Conservation (phyloP, 2,888 invertebrate genomes). For the Ypsolopha scabrella region DNA sequence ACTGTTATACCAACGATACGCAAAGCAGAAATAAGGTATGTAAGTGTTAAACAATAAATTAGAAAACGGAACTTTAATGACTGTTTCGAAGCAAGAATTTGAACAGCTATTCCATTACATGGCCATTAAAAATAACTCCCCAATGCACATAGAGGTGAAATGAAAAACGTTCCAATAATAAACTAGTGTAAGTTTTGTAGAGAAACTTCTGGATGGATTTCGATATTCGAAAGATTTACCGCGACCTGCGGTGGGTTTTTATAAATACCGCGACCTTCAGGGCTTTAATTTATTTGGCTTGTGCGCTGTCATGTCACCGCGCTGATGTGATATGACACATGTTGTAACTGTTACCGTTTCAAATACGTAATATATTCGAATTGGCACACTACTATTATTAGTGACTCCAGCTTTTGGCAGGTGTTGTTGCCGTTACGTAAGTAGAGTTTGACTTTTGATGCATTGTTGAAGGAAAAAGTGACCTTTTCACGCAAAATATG, state of each 20-base stretch:
- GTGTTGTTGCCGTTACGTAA: background rate
- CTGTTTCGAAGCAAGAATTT: no score
- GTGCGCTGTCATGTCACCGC: constrained; percentile 16
- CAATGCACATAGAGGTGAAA: constrained; percentile 4
- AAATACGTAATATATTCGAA: constrained; percentile 4
- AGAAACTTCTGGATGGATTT: background rate
- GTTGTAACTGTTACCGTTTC: constrained; percentile 3
- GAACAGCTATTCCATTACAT: background rate
- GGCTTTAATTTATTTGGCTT: constrained; percentile 35
- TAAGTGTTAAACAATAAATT: no score
- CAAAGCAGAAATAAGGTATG: no score
- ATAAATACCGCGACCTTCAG: constrained; percentile 23
- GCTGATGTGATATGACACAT: constrained; percentile 5
- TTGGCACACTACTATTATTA: background rate
- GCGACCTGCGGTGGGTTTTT: constrained; percentile 1
- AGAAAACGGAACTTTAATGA: no score
- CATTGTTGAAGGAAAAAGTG: background rate
- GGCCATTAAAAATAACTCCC: constrained; percentile 2
- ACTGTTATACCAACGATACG: no score
- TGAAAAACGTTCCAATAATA: constrained; percentile 6
- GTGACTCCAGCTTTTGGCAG: background rate
- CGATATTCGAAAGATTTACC: background rate
- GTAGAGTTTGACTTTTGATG: background rate
- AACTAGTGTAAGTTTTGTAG: background rate
- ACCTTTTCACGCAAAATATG: background rate